These are phyloP conservation scores for Phataginus tricuspis DNA, from an alignment of 2,797 vertebrate genomes.

Conservation along the genomic window DNA sequence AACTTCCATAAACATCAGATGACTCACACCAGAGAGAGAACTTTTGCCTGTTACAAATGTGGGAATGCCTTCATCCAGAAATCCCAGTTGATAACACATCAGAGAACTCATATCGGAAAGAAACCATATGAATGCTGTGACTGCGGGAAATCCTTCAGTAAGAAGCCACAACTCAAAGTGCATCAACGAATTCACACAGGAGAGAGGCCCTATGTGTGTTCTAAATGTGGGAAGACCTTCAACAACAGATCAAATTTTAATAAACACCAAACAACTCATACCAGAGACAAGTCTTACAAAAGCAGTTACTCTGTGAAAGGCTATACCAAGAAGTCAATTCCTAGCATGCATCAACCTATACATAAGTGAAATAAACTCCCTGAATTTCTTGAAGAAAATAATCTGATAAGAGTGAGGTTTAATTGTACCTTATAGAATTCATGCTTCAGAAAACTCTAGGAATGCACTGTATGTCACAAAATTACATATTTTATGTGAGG, in stretches of 20 bases:
- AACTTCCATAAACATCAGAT: conserved; percentile 66
- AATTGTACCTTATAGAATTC: not conserved
- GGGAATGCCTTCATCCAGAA: conserved; percentile 57
- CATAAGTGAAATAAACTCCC: conserved; percentile 42
- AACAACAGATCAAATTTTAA: conserved; percentile 56
- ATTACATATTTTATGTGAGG: not conserved
- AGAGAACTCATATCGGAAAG: conserved; percentile 65
- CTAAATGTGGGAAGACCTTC: conserved; percentile 74
- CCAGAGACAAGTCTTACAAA: not conserved
- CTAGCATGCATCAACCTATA: conserved; percentile 24
- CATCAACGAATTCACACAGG: conserved; percentile 71
- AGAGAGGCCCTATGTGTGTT: conserved; percentile 67
- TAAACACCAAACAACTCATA: conserved; percentile 13
- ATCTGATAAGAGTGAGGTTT: not conserved
- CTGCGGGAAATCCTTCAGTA: conserved; percentile 75
- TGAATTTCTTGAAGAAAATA: not conserved
- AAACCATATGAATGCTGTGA: conserved; percentile 68
- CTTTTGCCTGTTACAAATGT: conserved; percentile 64
- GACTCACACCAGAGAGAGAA: conserved; percentile 59
- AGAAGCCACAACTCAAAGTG: conserved; percentile 73
- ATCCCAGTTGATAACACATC: conserved; percentile 56
- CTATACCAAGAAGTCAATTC: conserved; percentile 47
- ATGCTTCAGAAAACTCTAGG: not conserved
- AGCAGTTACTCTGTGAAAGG: not conserved
- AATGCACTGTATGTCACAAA: not conserved